These are phyloP conservation scores for Laupala kohalensis DNA, from an alignment of 1,140 invertebrate genomes.

Conservation along the genomic window DNA sequence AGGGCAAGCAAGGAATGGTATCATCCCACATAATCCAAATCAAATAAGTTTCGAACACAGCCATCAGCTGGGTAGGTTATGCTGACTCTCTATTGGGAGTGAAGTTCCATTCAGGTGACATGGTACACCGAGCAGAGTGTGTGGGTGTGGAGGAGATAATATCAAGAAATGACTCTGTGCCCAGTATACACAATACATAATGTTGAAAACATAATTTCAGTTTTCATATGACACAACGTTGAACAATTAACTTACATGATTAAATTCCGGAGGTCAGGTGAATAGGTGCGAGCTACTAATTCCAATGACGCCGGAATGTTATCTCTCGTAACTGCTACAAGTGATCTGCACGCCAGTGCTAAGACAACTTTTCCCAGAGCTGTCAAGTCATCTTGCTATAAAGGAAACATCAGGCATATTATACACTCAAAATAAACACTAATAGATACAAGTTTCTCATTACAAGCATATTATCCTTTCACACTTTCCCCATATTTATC, in stretches of 20 bases:
- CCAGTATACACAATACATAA: no score
- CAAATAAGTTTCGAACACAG: slow-evolving; percentile 6
- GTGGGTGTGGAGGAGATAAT: no score
- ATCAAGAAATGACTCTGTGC: no score
- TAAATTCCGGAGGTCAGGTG: slow-evolving; percentile 83
- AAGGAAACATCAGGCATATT: slow-evolving; percentile 1
- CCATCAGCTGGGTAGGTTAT: no score
- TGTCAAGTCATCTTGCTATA: slow-evolving; percentile 78
- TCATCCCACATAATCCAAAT: background rate
- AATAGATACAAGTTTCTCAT: no score
- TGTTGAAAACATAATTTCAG: no score
- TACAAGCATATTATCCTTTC: no score
- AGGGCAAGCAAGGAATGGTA: slow-evolving; percentile 7
- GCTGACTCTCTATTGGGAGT: background rate
- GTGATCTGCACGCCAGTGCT: slow-evolving; percentile 78
- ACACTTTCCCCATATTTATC: no score
- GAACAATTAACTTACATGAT: slow-evolving; percentile 57
- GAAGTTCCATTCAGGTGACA: background rate
- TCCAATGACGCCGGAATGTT: slow-evolving; percentile 79
- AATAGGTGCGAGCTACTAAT: slow-evolving; percentile 77
- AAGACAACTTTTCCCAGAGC: slow-evolving; percentile 83
- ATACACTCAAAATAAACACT: no score
- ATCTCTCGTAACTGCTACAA: slow-evolving; percentile 71
- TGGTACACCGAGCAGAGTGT: background rate
- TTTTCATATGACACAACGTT: no score